Evolutionary conservation across 1,140 invertebrate species (phyloP).

Genomic region (Agrilus planipennis): DNA sequence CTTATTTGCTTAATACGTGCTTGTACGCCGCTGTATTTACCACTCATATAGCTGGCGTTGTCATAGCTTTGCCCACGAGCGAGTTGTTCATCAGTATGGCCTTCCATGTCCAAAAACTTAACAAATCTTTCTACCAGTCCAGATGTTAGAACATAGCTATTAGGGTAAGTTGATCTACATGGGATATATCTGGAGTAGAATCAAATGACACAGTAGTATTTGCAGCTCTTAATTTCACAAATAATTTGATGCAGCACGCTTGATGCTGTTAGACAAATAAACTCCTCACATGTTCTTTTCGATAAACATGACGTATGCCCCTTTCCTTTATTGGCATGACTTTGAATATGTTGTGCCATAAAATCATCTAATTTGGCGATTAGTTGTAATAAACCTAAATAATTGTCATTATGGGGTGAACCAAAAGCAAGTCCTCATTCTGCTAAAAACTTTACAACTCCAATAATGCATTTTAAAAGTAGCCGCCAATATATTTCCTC

Average conservation of each 20-base stretch:
- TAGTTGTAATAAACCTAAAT: slow-evolving; percentile 18
- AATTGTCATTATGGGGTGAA: slow-evolving; percentile 24
- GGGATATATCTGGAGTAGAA: slow-evolving; percentile 17
- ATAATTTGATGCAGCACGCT: slow-evolving; percentile 7
- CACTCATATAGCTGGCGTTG: slow-evolving; percentile 32
- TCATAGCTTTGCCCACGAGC: slow-evolving; percentile 23
- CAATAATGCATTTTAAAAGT: slow-evolving; percentile 2
- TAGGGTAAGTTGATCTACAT: slow-evolving; percentile 8
- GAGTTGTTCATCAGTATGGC: slow-evolving; percentile 7
- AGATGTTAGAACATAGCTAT: slow-evolving; percentile 21
- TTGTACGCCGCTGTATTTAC: slow-evolving; percentile 29
- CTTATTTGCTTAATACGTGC: slow-evolving; percentile 18
- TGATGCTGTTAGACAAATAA: too few species aligned
- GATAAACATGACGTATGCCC: slow-evolving; percentile 5
- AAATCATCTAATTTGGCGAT: slow-evolving; percentile 8
- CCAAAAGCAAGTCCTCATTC: slow-evolving; percentile 20
- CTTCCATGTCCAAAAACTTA: slow-evolving; percentile 2
- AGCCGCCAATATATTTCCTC: slow-evolving; percentile 1
- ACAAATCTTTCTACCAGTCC: slow-evolving; percentile 17
- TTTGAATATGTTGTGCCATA: slow-evolving; percentile 7
- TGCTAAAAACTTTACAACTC: slow-evolving; percentile 7
- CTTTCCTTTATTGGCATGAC: slow-evolving; percentile 6
- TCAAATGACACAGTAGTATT: slow-evolving; percentile 7
- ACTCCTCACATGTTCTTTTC: slow-evolving; percentile 8
- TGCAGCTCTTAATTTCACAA: slow-evolving; percentile 1